Evolutionary conservation across 2,888 invertebrate species (phyloP).

Genomic region (Celastrina argiolus): DNA sequence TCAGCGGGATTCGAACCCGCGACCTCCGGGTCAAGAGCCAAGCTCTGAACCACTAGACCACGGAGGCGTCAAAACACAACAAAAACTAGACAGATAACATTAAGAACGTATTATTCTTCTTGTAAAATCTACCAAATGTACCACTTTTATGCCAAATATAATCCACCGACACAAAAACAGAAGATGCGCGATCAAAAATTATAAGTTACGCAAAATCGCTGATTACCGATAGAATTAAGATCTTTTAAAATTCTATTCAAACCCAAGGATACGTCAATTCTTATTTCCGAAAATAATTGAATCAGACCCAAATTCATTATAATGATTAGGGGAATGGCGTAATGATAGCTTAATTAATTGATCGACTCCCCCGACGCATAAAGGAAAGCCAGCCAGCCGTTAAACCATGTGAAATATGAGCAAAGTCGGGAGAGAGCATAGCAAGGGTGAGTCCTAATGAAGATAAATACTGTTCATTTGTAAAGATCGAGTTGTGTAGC

Average conservation of each 20-base stretch:
- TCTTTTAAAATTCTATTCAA: not conserved
- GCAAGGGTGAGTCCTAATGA: conserved; percentile 72
- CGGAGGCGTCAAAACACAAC: no score
- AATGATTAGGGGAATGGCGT: conserved; percentile 56
- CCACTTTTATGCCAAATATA: no score
- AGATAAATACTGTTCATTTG: conserved; percentile 75
- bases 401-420: conserved; percentile 75
- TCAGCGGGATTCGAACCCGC: no score
- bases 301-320: conserved; percentile 58
- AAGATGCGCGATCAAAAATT: no score
- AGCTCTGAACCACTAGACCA: no score
- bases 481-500: conserved; percentile 60
- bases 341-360: conserved; percentile 75
- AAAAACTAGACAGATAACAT: no score
- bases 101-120: no score
- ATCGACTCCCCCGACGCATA: conserved; percentile 73
- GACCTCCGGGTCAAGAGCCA: no score
- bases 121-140: no score
- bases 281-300: conserved; percentile 47
- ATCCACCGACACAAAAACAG: no score
- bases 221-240: no score
- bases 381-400: conserved; percentile 67
- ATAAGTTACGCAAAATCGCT: not conserved
- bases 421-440: conserved; percentile 66
- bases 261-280: not conserved